Evolutionary conservation across 2,888 invertebrate genomes (phyloP).

Genomic region (Dryobota labecula): DNA sequence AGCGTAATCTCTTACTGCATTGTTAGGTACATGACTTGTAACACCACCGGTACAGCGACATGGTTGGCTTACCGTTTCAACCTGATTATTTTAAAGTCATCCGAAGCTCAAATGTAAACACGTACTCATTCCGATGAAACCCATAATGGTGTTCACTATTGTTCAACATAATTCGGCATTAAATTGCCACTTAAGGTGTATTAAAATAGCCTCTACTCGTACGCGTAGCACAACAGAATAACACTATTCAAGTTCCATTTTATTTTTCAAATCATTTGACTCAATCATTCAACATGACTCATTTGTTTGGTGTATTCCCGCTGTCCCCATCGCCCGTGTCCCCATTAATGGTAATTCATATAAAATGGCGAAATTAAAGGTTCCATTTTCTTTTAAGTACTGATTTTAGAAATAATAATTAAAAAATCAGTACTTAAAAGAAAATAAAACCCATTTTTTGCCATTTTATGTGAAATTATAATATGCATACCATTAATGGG

Average conservation of each 20-base stretch:
- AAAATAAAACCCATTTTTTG: too few relatives aligned
- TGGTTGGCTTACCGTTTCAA: not conserved
- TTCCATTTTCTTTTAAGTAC: too few relatives aligned
- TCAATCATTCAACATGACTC: too few relatives aligned
- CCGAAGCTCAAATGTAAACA: not conserved
- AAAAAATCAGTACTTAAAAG: too few relatives aligned
- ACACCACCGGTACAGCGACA: too few relatives aligned
- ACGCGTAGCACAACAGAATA: not conserved
- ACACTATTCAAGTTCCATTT: not conserved
- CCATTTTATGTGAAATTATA: too few relatives aligned
- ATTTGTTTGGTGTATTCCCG: too few relatives aligned
- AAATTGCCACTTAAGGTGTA: not conserved
- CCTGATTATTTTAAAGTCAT: not conserved
- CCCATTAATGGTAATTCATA: too few relatives aligned
- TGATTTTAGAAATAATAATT: too few relatives aligned
- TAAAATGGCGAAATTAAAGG: too few relatives aligned
- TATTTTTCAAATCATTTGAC: not conserved
- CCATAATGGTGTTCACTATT: not conserved
- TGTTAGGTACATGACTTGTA: not conserved
- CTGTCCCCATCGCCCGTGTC: too few relatives aligned
- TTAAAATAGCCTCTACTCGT: not conserved
- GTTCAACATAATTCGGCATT: not conserved
- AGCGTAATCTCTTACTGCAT: not conserved
- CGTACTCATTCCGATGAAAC: not conserved
- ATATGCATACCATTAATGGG: too few relatives aligned